Evolutionary conservation across 2,888 invertebrate genomes (phyloP).

Genomic region (Leistus spinibarbis): DNA sequence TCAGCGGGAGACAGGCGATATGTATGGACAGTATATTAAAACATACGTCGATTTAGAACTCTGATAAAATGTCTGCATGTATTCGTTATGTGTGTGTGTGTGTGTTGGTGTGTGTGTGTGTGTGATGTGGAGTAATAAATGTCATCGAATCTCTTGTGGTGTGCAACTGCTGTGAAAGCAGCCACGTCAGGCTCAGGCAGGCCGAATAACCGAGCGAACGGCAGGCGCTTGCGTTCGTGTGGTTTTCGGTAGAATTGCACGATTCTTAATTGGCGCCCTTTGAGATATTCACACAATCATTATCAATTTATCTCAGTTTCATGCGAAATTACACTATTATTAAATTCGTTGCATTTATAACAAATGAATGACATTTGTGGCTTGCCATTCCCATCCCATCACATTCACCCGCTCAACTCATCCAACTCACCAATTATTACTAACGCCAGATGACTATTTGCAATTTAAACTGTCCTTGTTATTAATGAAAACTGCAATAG

Average conservation of each 20-base stretch:
- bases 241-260: slow-evolving; percentile 1
- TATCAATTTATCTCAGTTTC: slow-evolving; percentile 37
- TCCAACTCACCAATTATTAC: background rate
- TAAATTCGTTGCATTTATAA: slow-evolving; percentile 18
- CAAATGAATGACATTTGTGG: background rate
- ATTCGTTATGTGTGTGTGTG: background rate
- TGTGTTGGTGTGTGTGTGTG: background rate
- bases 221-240: slow-evolving; percentile 4
- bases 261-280: slow-evolving; percentile 27
- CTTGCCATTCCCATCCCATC: background rate
- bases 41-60: background rate
- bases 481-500: background rate
- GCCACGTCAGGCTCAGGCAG: too few relatives aligned
- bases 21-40: background rate
- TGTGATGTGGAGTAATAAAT: background rate
- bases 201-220: slow-evolving; percentile 1
- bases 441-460: background rate
- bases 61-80: background rate
- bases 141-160: background rate
- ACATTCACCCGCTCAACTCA: too few relatives aligned
- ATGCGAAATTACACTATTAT: slow-evolving; percentile 26
- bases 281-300: slow-evolving; percentile 35
- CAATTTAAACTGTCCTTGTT: background rate
- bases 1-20: background rate
- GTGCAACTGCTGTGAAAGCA: background rate